phyloP scores from a whole-genome alignment of 2,797 vertebrate species.

The Florisuga fusca region DNA sequence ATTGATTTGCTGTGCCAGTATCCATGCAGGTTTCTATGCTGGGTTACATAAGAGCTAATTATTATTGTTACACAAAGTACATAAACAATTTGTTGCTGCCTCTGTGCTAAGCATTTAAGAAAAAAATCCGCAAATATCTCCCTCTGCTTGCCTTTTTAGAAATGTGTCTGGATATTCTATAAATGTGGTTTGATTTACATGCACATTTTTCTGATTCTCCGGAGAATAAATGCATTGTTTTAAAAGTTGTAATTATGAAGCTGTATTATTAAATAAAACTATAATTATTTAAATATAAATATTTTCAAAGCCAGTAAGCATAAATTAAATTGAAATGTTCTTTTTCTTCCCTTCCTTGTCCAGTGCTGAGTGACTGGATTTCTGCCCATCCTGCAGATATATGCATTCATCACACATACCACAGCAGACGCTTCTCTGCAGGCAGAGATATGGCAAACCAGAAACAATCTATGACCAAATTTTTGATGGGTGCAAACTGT shows the following conservation, averaged over 20 bases:
- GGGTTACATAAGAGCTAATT: not conserved
- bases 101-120: not conserved
- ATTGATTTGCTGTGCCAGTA: not conserved
- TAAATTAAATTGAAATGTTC: not conserved
- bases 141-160: not conserved
- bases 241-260: constrained; percentile 30
- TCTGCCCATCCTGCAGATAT: not conserved
- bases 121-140: not conserved
- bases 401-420: not conserved
- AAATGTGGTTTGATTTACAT: constrained; percentile 3
- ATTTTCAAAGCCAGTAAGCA: constrained; percentile 24
- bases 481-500: not conserved
- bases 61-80: not conserved
- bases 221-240: constrained; percentile 32
- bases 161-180: not conserved
- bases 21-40: not conserved
- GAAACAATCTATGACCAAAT: not conserved
- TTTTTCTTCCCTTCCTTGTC: not conserved
- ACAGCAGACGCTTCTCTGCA: constrained; percentile 6
- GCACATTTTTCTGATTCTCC: constrained; percentile 16
- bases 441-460: not conserved
- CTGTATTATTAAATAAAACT: constrained; percentile 21
- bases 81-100: not conserved
- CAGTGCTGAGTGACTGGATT: not conserved
- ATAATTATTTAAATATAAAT: constrained; percentile 49